A percentile compares a stretch with the other conserved stretches of the same genome.
Conservation (phyloP, 2,113 vertebrate species). For the Polypterus senegalus region DNA sequence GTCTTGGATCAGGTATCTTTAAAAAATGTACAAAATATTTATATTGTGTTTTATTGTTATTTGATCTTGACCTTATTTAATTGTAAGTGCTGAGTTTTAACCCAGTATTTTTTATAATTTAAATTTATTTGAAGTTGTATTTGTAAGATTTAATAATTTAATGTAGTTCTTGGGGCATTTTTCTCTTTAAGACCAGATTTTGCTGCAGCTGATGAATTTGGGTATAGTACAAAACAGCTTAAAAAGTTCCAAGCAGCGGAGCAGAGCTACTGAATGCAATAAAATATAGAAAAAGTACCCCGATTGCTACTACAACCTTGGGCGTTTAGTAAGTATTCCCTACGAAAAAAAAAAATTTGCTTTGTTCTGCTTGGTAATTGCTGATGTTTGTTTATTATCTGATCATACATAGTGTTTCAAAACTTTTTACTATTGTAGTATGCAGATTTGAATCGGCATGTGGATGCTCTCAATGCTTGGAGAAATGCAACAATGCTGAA, state of each 20-base stretch:
- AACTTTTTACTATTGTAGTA: conserved; percentile 53
- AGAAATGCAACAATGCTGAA: conserved; percentile 87
- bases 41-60: neutral
- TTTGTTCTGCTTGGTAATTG: too few species aligned
- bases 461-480: conserved; percentile 90
- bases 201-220: conserved; percentile 94
- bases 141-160: too few species aligned
- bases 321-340: conserved; percentile 71
- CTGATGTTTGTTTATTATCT: neutral
- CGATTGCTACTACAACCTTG: conserved; percentile 96
- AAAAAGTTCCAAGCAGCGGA: conserved; percentile 78
- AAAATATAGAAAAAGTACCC: conserved; percentile 88
- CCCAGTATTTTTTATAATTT: too few species aligned
- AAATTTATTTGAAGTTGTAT: too few species aligned
- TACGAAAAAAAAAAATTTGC: neutral
- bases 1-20: neutral
- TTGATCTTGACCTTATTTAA: too few species aligned
- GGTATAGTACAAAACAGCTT: conserved; percentile 96
- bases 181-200: conserved; percentile 69
- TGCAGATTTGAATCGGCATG: conserved; percentile 79
- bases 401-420: neutral
- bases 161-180: neutral
- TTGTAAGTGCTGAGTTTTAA: too few species aligned
- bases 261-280: conserved; percentile 88
- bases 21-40: conserved; percentile 1